Evolutionary conservation across 1,140 invertebrate genomes (phyloP), one percentile per base, ranked within the genome.

Genomic region (Steinernema feltiae): DNA sequence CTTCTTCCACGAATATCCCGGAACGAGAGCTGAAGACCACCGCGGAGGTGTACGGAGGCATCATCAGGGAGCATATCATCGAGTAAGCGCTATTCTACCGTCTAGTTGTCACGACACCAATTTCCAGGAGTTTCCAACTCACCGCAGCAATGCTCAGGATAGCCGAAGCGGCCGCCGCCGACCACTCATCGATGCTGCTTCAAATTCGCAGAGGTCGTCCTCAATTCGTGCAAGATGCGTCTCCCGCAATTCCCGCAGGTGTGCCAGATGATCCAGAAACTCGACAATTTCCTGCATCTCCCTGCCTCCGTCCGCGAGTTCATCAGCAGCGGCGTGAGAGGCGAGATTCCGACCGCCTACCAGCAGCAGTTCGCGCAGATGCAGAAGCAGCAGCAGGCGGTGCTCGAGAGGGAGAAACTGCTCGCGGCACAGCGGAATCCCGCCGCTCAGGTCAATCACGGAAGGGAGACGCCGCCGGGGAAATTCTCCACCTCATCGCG

Each of bases 1-100:
- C 82, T 99, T 98, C 87, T 98, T 99, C 85, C 94, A 94, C 0
- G 94, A 98, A 86, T 99, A 99, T 88, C 97, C n/a, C 97, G 0
- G 96, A 98, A 76, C 94, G 96, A 88, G 97, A 99, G 87, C 88
- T 99, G 0, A 92, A 95, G 82, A 97, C 94, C 21, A 99, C 97
- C 0, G 96, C 96, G 3, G 93, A 97, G 85, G 88, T 99, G 0
- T 99, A 99, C 88, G 97, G 97, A 41, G 96, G 96, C 24, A 98
- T 99, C 75, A 97, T 99, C 75, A 95, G 98, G 83, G 92, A 94
- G 80, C 94, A 94, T 24, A 86, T 86, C 46, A 80, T 98, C n/a
- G 92, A 92, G 89, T 90, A 87, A 87, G 88, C 88, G 69, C 1
- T 24, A 41, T 31, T 70, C 30, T 83, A 82, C 31, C 92, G 90